Conservation (phyloP, 2,113 vertebrate genomes). For the Craseonycteris thonglongyai region DNA sequence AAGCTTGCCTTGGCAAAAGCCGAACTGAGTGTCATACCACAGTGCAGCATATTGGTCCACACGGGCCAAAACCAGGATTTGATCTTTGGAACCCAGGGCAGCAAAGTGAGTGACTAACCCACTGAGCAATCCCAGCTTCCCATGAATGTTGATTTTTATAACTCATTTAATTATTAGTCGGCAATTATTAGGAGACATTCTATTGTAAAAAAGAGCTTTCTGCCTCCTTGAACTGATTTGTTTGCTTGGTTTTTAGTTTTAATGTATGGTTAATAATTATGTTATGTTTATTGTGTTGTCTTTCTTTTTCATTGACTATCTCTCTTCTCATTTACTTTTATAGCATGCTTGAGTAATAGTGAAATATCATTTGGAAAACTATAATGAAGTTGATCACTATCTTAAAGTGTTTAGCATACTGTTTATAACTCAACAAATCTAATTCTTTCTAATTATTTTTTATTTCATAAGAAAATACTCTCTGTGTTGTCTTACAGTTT, state of each 20-base stretch:
- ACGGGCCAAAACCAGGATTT: too few species aligned
- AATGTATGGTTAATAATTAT: not conserved
- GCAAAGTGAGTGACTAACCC: too few species aligned
- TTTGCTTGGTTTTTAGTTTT: not conserved
- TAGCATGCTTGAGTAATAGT: not conserved
- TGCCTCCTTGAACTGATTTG: not conserved
- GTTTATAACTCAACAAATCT: not conserved
- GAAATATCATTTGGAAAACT: not conserved
- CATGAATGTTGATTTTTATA: too few species aligned
- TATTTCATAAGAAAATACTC: not conserved
- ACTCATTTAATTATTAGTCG: too few species aligned
- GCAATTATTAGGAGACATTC: not conserved
- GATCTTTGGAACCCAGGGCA: too few species aligned
- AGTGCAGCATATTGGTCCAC: too few species aligned
- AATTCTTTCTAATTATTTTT: not conserved
- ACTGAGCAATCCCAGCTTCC: too few species aligned
- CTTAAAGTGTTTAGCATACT: not conserved
- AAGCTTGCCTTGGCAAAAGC: too few species aligned
- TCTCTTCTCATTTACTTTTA: not conserved
- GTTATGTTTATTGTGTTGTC: not conserved
- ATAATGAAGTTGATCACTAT: not conserved
- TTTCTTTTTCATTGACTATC: not conserved
- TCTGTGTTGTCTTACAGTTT: not conserved
- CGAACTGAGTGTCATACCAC: too few species aligned
- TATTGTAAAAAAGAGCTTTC: not conserved